These are phyloP conservation scores for Parapristionchus giblindavisi DNA, from an alignment of 2,888 invertebrate genomes.

Conservation along the genomic window DNA sequence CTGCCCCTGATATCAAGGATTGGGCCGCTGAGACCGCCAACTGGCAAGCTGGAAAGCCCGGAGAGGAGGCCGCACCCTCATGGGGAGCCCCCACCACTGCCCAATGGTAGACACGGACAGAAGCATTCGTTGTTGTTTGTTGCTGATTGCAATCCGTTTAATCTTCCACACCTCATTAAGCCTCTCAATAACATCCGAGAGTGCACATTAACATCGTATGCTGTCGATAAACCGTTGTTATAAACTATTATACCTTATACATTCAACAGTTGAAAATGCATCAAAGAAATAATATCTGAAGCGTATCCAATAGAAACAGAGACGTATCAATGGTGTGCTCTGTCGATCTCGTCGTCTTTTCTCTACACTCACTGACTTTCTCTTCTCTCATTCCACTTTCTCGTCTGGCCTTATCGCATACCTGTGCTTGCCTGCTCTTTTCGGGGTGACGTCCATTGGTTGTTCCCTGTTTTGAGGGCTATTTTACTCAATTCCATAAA, in stretches of 20 bases:
- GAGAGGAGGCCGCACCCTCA: conserved; percentile 45
- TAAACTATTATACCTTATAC: neutral
- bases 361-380: conserved; percentile 7
- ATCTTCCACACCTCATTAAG: neutral
- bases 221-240: conserved; percentile 35
- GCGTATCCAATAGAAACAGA: conserved; percentile 35
- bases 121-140: conserved; percentile 28
- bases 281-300: neutral
- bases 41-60: conserved; percentile 49
- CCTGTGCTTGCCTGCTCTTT: neutral
- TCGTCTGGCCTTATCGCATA: conserved; percentile 27
- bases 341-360: conserved; percentile 23
- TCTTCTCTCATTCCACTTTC: conserved; percentile 21
- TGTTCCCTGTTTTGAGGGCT: neutral
- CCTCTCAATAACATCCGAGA: conserved; percentile 30
- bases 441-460: neutral
- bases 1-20: conserved; percentile 55
- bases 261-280: neutral
- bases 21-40: conserved; percentile 61
- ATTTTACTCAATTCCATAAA: too few relatives aligned
- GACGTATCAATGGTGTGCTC: conserved; percentile 4
- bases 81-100: conserved; percentile 43
- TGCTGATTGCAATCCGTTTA: conserved; percentile 17
- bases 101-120: conserved; percentile 43
- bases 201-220: conserved; percentile 12